Conservation (phyloP, 2,888 invertebrate genomes). For the Andrena chrysosceles region DNA sequence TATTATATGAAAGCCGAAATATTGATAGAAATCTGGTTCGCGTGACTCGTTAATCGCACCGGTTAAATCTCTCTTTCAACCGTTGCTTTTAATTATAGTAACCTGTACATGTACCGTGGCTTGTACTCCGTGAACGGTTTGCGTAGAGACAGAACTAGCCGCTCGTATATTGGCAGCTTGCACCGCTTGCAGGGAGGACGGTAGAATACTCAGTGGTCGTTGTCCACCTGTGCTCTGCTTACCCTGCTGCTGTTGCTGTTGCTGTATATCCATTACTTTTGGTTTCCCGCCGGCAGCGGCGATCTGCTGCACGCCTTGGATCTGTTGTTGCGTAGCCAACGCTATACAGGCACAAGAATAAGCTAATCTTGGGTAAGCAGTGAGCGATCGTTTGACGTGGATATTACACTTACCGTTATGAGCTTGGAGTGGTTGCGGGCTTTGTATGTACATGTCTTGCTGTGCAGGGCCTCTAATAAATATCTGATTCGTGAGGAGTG, state of each 20-base stretch:
- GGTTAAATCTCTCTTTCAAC: conserved; percentile 28
- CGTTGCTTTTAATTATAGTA: conserved; percentile 57
- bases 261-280: conserved; percentile 84
- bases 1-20: conserved; percentile 28
- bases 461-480: conserved; percentile 92
- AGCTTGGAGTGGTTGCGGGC: conserved; percentile 89
- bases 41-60: conserved; percentile 15
- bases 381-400: background rate
- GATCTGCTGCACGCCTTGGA: conserved; percentile 83
- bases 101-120: conserved; percentile 83
- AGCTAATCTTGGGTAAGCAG: background rate
- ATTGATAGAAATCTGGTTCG: conserved; percentile 5
- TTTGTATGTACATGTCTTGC: conserved; percentile 95
- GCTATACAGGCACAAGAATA: conserved; percentile 69
- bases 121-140: conserved; percentile 87
- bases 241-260: conserved; percentile 80
- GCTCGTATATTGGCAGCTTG: conserved; percentile 89
- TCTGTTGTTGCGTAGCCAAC: conserved; percentile 84
- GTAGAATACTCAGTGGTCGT: conserved; percentile 87
- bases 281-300: conserved; percentile 83
- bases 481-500: conserved; percentile 91
- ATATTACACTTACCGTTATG: conserved; percentile 88
- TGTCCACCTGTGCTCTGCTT: conserved; percentile 80
- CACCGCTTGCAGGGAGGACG: conserved; percentile 85
- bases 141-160: conserved; percentile 93